phyloP scores from a whole-genome alignment of 2,888 invertebrate genomes.

The Selenia dentaria region DNA sequence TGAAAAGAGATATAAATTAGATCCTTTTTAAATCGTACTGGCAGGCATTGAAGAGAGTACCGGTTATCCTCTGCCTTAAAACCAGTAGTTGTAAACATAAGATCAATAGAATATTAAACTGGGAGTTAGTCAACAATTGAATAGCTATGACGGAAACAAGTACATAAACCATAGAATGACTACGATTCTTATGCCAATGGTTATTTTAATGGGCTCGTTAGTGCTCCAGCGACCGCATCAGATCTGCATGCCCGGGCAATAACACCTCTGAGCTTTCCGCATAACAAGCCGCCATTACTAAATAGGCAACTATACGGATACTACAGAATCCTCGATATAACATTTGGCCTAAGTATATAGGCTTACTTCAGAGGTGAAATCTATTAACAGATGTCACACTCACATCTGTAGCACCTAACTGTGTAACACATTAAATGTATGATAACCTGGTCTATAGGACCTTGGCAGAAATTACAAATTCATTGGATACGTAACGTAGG shows the following conservation, averaged over 20 bases:
- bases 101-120: conserved; percentile 3
- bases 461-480: too few relatives aligned
- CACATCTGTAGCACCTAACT: conserved; percentile 16
- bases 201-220: conserved; percentile 51
- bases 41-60: too few relatives aligned
- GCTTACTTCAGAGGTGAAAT: background rate
- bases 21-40: too few relatives aligned
- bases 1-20: too few relatives aligned
- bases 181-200: conserved; percentile 44
- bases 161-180: conserved; percentile 29
- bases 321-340: conserved; percentile 24
- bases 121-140: conserved; percentile 11
- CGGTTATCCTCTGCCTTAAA: too few relatives aligned
- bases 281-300: conserved; percentile 21
- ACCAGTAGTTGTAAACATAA: conserved; percentile 10
- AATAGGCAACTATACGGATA: conserved; percentile 40
- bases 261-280: conserved; percentile 14
- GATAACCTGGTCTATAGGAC: conserved; percentile 5
- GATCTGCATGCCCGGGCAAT: conserved; percentile 52
- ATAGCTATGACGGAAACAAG: conserved; percentile 14
- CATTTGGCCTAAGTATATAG: conserved; percentile 38
- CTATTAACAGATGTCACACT: too few relatives aligned
- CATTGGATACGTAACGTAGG: too few relatives aligned
- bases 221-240: conserved; percentile 41
- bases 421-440: conserved; percentile 12